Evolutionary conservation across 2,797 vertebrate genomes (phyloP), one percentile per base, ranked within the genome.

Genomic region (Ptychadena robeensis): DNA sequence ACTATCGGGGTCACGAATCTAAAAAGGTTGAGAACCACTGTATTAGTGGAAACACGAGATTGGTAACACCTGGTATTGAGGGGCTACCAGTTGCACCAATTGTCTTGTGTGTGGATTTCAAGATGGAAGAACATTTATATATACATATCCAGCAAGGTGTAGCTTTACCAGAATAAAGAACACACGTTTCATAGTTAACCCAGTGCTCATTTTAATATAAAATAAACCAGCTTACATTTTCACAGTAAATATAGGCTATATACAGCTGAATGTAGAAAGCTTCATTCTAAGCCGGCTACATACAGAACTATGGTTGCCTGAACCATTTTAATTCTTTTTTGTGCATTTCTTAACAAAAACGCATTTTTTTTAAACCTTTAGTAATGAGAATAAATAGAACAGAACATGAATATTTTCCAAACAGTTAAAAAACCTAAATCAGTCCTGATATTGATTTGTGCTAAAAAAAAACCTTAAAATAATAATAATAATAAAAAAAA

Each of bases 221-320:
- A 95, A 93, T 94, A 94, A 94, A 94, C 82, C 91, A 78, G 91
- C 92, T 92, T 92, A 94, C 93, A 92, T 94, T 91, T 94, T 90
- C 92, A 94, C 93, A 94, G 95, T 94, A 95, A 94, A 95, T 95
- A 95, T 94, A 95, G 92, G 92, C 92, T 94, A 94, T 94, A 88
- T 94, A 94, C 93, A 93, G 90, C 89, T 93, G 93, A 93, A 93
- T 90, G 89, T 94, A 93, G 93, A 94, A 95, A 94, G 93, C 94
- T 94, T 92, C 92, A 90, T 92, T 93, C 93, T 93, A 94, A 93
- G 93, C 94, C 91, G 90, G 92, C 93, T 93, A 94, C 92, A 93
- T 91, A 91, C 93, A 92, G 93, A 94, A 92, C 91, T 91, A 91
- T 87, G 93, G 94, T 94, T 95, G 93, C 94, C 94, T 94, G 95